phyloP scores from a whole-genome alignment of 2,113 vertebrate species.

The Myotis lucifugus region DNA sequence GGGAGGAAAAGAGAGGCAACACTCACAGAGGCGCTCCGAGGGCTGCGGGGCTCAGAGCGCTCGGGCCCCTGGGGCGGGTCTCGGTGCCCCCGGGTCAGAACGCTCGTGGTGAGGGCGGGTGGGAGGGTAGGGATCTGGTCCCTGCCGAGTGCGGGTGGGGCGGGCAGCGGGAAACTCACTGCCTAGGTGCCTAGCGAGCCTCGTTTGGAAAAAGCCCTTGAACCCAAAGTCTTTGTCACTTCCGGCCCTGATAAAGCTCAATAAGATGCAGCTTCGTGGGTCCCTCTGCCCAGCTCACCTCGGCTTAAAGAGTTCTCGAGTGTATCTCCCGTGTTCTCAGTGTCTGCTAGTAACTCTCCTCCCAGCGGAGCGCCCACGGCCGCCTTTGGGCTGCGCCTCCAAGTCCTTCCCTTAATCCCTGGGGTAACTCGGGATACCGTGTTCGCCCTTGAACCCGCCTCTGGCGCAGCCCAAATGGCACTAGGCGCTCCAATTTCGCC shows the following conservation, averaged over 20 bases:
- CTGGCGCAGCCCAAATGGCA: neutral
- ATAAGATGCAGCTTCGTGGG: neutral
- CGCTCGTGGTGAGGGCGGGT: rapidly evolving
- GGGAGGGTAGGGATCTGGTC: rapidly evolving
- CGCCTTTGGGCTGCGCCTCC: neutral
- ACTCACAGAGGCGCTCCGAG: neutral
- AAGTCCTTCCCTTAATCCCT: neutral
- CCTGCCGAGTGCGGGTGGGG: neutral
- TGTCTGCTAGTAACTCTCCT: neutral
- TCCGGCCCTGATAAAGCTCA: neutral
- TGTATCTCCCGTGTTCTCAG: neutral
- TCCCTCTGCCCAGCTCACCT: neutral
- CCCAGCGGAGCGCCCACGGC: neutral
- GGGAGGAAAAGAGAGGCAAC: neutral
- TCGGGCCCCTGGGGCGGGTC: neutral
- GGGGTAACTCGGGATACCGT: neutral
- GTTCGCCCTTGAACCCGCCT: conserved; percentile 56
- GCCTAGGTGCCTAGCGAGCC: neutral
- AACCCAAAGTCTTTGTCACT: neutral
- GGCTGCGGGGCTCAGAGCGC: neutral
- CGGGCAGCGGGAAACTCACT: neutral
- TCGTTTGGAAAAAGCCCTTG: conserved; percentile 25
- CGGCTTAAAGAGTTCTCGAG: neutral
- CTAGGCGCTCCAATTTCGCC: neutral
- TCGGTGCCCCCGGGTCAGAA: neutral